A percentile compares a stretch with the other conserved stretches of the same genome.
phyloP scores from a whole-genome alignment of 1,140 invertebrate genomes.

The Drosophila takahashii region DNA sequence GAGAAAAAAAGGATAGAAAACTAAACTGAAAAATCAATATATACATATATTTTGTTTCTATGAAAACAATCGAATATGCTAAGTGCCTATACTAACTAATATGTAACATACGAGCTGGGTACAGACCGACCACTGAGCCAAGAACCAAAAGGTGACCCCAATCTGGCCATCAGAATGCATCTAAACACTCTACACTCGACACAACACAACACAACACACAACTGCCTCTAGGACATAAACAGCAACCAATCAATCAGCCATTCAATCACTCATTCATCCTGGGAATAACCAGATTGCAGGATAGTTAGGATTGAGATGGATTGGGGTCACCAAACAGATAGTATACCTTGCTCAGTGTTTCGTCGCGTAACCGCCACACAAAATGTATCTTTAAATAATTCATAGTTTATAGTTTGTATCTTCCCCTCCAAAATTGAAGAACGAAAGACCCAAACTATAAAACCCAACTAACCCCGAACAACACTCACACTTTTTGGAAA shows the following conservation, averaged over 20 bases:
- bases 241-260: constrained; percentile 1
- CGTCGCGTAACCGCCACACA: constrained; percentile 22
- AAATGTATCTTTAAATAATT: constrained; percentile 46
- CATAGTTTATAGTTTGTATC: constrained; percentile 59
- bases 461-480: constrained; percentile 20
- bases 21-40: constrained; percentile 46
- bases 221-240: constrained; percentile 35
- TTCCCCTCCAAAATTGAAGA: constrained; percentile 31
- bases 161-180: constrained; percentile 7
- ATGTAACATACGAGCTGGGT: constrained; percentile 33
- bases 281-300: neutral
- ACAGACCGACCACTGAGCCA: constrained; percentile 41
- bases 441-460: constrained; percentile 28
- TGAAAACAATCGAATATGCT: constrained; percentile 82
- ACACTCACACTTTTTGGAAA: constrained; percentile 43
- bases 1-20: constrained; percentile 24
- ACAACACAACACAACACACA: constrained; percentile 7
- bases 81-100: constrained; percentile 80
- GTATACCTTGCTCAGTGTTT: constrained; percentile 66
- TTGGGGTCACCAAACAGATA: constrained; percentile 21
- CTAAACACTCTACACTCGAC: neutral
- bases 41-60: constrained; percentile 77
- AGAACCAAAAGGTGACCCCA: constrained; percentile 20
- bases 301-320: constrained; percentile 10
- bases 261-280: constrained; percentile 7